These are phyloP conservation scores for Horisme vitalbata DNA, from an alignment of 2,888 invertebrate species.

Conservation along the genomic window DNA sequence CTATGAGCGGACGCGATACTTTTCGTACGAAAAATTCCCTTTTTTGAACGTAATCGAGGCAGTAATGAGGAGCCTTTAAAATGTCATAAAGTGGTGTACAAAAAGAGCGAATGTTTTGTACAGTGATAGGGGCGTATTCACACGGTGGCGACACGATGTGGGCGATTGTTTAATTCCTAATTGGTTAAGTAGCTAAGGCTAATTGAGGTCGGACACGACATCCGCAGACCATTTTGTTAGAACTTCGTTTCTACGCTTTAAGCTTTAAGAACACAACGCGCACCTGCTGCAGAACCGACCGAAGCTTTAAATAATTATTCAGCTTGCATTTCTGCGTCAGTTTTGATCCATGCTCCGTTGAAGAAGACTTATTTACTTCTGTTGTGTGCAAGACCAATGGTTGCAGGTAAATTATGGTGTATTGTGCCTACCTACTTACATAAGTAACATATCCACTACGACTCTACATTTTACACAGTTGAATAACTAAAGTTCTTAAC, in stretches of 20 bases:
- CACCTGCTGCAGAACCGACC: too few relatives aligned
- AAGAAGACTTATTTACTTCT: too few relatives aligned
- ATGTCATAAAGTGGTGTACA: slow-evolving; percentile 74
- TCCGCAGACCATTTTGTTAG: slow-evolving; percentile 21
- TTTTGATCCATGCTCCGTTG: too few relatives aligned
- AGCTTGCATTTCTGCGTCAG: too few relatives aligned
- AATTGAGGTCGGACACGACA: slow-evolving; percentile 74
- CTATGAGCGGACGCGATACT: slow-evolving; percentile 60
- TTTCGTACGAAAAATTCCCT: slow-evolving; percentile 59
- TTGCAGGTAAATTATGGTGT: too few relatives aligned
- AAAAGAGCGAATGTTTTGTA: slow-evolving; percentile 55
- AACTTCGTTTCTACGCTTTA: background rate
- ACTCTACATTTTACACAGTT: too few relatives aligned
- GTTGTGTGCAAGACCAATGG: too few relatives aligned
- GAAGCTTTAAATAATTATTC: too few relatives aligned
- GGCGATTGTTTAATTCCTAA: slow-evolving; percentile 79
- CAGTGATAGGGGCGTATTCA: slow-evolving; percentile 81
- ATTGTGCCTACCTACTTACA: too few relatives aligned
- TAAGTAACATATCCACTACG: too few relatives aligned
- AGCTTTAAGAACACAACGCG: background rate
- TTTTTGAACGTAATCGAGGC: slow-evolving; percentile 64
- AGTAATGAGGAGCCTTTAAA: slow-evolving; percentile 76
- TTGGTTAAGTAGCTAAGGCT: slow-evolving; percentile 77
- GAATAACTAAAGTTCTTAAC: too few relatives aligned
- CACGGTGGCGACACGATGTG: slow-evolving; percentile 61